Percentiles rank a stretch among this genome's conserved stretches.
These are phyloP conservation scores for Psilanteris sp. DNA, from an alignment of 1,140 invertebrate genomes.

Conservation along the genomic window DNA sequence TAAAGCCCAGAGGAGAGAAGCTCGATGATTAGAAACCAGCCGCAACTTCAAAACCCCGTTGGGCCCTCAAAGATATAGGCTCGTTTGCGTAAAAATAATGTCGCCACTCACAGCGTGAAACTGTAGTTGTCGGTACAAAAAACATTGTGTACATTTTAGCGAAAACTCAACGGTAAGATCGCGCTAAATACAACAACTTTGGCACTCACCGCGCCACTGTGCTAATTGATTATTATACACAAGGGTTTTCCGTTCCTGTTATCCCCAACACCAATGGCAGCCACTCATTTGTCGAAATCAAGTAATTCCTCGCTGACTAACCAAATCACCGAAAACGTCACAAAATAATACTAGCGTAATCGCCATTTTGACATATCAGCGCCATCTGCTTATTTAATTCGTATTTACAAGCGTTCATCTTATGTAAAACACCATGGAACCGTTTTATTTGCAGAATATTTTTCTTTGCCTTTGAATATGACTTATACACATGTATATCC, in stretches of 20 bases:
- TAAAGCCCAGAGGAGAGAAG: not conserved
- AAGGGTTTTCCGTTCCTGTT: conserved; percentile 4
- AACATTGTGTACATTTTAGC: conserved; percentile 26
- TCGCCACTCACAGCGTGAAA: conserved; percentile 34
- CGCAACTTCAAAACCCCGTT: not conserved
- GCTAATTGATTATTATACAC: conserved; percentile 7
- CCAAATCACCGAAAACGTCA: conserved; percentile 35
- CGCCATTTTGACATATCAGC: conserved; percentile 36
- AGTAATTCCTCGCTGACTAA: conserved; percentile 6
- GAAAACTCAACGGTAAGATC: conserved; percentile 7
- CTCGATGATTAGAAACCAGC: too few relatives aligned
- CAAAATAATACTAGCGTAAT: conserved; percentile 31
- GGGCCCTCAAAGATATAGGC: conserved; percentile 29
- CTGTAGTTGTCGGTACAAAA: conserved; percentile 31
- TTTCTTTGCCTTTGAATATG: conserved; percentile 15
- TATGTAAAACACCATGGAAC: conserved; percentile 55
- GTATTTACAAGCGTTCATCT: conserved; percentile 55
- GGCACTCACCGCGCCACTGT: conserved; percentile 47
- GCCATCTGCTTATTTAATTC: conserved; percentile 46
- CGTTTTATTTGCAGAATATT: conserved; percentile 33
- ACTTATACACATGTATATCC: conserved; percentile 14
- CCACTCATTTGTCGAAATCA: conserved; percentile 50
- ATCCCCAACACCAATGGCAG: conserved; percentile 7
- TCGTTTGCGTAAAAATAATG: conserved; percentile 41
- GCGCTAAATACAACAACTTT: conserved; percentile 24